Conservation (phyloP, 1,140 invertebrate genomes). For the Orchestia grillus region DNA sequence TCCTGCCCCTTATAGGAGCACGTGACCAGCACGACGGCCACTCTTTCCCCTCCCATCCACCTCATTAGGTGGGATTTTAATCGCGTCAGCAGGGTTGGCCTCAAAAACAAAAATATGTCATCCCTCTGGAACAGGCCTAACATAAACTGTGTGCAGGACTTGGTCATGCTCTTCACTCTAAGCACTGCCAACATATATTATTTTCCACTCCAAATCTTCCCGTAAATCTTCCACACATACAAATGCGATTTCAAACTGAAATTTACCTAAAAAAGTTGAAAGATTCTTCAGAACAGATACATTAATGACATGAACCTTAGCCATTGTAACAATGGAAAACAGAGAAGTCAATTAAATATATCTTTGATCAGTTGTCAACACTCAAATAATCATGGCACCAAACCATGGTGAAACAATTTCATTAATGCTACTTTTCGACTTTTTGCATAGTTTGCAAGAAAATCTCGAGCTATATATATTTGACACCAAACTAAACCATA, state of each 20-base stretch:
- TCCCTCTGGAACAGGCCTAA: conserved; percentile 97
- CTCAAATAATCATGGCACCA: background rate
- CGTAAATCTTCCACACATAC: conserved; percentile 97
- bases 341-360: background rate
- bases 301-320: conserved; percentile 96
- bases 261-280: conserved; percentile 93
- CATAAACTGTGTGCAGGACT: conserved; percentile 91
- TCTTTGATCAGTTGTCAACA: background rate
- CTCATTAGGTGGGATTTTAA: conserved; percentile 94
- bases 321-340: conserved; percentile 77
- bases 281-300: conserved; percentile 98
- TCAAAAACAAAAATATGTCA: conserved; percentile 97
- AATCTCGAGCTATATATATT: too few relatives aligned
- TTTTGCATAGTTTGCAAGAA: too few relatives aligned
- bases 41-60: conserved; percentile 95
- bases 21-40: conserved; percentile 95
- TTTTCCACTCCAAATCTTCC: conserved; percentile 99
- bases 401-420: too few relatives aligned
- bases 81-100: conserved; percentile 94
- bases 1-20: conserved; percentile 94
- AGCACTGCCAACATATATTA: conserved; percentile 98
- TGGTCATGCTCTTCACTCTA: conserved; percentile 98
- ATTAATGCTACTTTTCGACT: too few relatives aligned
- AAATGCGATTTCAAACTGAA: conserved; percentile 98
- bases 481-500: too few relatives aligned